Evolutionary conservation across 2,797 vertebrate genomes (phyloP), one percentile per base, ranked within the genome.

Genomic region (Sebastolobus alascanus): DNA sequence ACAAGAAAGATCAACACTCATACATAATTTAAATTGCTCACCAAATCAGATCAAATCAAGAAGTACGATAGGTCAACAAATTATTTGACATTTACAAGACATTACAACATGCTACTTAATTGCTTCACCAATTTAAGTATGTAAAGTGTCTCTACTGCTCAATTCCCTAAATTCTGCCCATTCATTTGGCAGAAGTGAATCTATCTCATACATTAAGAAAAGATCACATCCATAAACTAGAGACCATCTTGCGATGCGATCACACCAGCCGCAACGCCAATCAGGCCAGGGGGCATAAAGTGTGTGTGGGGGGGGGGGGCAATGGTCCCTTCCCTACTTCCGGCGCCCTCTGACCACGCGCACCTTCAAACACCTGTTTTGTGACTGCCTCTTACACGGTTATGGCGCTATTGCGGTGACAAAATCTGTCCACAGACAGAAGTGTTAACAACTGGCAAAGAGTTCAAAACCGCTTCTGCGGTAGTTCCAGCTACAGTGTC

Each of bases 1-100:
- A 73, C 6, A 52, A 80, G 31, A 16, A 46, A 75, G 22, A 80
- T 73, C 46, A 33, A 61, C 50, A 46, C 22, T 43, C 10, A 35
- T 18, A 54, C 7, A 50, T 37, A 25, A 29, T 64, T 31, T 60
- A 59, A 61, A 68, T 7, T 38, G 13, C 18, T 75, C 6, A 55
- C 16, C 12, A 55, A 37, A 64, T 27, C 43, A 76, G 40, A 72
- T 29, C 13, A 63, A 61, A 37, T 52, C 35, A 37, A 37, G 11
- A 52, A 31, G 70, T 16, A 65, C 0, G 5, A 55, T 13, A 22
- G 5, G 5, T 16, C 6, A 61, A 80, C 43, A 63, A 38, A 14
- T 6, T 4, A 79, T 63, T 4, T 35, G 20, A 35, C 4, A 43
- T 58, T 40, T 70, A 56, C 2, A 40, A 58, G 25, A 25, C 16